These are phyloP conservation scores for Oligia strigilis DNA, from an alignment of 2,888 invertebrate genomes.

Conservation along the genomic window DNA sequence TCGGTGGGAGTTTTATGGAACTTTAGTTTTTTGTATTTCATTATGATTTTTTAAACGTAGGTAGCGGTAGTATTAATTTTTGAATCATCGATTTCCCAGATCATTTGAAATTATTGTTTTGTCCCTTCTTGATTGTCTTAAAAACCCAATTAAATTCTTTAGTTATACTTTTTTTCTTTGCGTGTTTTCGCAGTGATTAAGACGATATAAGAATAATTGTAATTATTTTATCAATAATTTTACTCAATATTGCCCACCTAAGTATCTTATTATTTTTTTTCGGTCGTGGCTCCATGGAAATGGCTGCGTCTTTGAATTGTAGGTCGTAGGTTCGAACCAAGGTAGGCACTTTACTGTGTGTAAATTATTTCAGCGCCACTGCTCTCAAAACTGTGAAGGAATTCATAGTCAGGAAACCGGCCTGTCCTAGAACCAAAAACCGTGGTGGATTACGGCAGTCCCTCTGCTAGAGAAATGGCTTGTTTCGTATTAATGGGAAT, in stretches of 20 bases:
- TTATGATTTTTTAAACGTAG: slow-evolving; percentile 1
- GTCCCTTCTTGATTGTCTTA: slow-evolving; percentile 24
- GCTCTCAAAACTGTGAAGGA: neutral
- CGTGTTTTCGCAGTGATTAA: neutral
- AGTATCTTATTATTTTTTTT: neutral
- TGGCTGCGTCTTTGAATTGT: too few relatives aligned
- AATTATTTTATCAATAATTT: neutral
- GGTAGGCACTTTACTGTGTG: neutral
- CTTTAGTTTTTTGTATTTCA: slow-evolving; percentile 21
- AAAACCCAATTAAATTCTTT: slow-evolving; percentile 26
- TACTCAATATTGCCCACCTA: too few relatives aligned
- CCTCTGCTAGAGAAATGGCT: neutral
- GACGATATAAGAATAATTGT: neutral
- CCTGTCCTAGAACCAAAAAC: neutral
- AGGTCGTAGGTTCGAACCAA: neutral
- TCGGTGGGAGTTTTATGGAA: slow-evolving; percentile 13
- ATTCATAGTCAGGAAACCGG: neutral
- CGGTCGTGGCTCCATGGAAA: neutral
- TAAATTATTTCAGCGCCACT: neutral
- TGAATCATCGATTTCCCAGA: slow-evolving; percentile 42
- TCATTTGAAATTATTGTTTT: slow-evolving; percentile 7
- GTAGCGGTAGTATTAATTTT: neutral
- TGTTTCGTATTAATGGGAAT: neutral
- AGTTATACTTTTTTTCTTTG: neutral
- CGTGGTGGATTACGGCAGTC: neutral